Evolutionary conservation across 2,888 invertebrate species (phyloP).

Genomic region (Chrysolina oricalcia): DNA sequence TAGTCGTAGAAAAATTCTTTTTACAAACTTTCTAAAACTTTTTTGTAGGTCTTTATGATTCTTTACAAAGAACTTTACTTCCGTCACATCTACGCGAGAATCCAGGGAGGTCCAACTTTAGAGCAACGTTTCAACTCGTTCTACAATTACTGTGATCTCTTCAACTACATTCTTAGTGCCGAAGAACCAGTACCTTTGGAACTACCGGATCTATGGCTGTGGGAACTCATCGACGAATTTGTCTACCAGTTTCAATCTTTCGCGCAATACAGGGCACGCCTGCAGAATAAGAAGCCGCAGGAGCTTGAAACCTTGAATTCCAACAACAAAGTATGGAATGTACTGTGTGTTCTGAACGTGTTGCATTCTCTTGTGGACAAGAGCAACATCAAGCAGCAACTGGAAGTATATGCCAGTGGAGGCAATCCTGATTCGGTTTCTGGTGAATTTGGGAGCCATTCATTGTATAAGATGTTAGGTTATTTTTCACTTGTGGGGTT

Average conservation of each 20-base stretch:
- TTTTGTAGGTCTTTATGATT: slow-evolving; percentile 88
- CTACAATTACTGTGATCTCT: slow-evolving; percentile 98
- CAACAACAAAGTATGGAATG: slow-evolving; percentile 97
- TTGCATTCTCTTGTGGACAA: slow-evolving; percentile 98
- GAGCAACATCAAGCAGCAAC: slow-evolving; percentile 97
- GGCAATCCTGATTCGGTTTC: slow-evolving; percentile 94
- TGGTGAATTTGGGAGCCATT: slow-evolving; percentile 96
- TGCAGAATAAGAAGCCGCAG: slow-evolving; percentile 83
- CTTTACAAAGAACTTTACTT: slow-evolving; percentile 98
- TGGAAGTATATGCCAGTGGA: slow-evolving; percentile 92
- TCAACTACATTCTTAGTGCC: slow-evolving; percentile 95
- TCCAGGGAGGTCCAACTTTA: slow-evolving; percentile 90
- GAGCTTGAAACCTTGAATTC: slow-evolving; percentile 86
- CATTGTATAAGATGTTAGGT: slow-evolving; percentile 98
- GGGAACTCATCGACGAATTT: slow-evolving; percentile 99
- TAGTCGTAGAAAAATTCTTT: too few species aligned
- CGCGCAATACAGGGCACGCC: slow-evolving; percentile 85
- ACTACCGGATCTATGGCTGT: slow-evolving; percentile 98
- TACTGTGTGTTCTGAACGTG: slow-evolving; percentile 97
- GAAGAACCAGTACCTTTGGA: slow-evolving; percentile 91
- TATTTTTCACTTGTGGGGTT: slow-evolving; percentile 98
- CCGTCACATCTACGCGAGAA: slow-evolving; percentile 96
- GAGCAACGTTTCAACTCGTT: slow-evolving; percentile 96
- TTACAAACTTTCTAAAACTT: too few species aligned
- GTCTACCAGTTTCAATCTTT: slow-evolving; percentile 98